phyloP scores from a whole-genome alignment of 2,888 invertebrate species.

The Parascotia fuliginaria region DNA sequence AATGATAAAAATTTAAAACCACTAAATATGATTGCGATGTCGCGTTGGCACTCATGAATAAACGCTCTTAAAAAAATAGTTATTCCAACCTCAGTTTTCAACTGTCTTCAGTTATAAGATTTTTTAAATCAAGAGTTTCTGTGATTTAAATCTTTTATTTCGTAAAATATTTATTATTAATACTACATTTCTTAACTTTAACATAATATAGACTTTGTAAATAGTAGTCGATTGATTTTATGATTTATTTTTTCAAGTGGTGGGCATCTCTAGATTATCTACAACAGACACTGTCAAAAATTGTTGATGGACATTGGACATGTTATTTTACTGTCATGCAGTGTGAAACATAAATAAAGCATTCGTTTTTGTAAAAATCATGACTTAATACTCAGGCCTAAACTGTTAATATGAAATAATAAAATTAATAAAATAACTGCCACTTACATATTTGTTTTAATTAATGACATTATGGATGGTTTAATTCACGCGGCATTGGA shows the following conservation, averaged over 20 bases:
- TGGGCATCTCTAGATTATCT: slow-evolving; percentile 36
- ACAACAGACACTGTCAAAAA: slow-evolving; percentile 70
- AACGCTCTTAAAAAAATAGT: too few species aligned
- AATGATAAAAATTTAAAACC: too few species aligned
- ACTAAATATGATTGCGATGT: too few species aligned
- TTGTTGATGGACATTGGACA: slow-evolving; percentile 81
- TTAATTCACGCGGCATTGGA: slow-evolving; percentile 86
- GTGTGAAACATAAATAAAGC: slow-evolving; percentile 86
- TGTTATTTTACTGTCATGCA: slow-evolving; percentile 85
- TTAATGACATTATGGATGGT: slow-evolving; percentile 85
- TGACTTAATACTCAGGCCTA: slow-evolving; percentile 83
- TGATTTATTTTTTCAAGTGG: not conserved
- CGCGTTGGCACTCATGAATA: too few species aligned
- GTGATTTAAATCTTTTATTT: too few species aligned
- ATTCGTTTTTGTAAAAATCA: slow-evolving; percentile 81
- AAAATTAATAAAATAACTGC: slow-evolving; percentile 71
- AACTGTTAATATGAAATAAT: slow-evolving; percentile 78
- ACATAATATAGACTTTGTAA: too few species aligned
- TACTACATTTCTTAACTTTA: too few species aligned
- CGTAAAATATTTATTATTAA: too few species aligned
- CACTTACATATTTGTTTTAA: slow-evolving; percentile 76
- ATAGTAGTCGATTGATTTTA: not conserved
- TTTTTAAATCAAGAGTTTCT: too few species aligned
- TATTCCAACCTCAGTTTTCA: too few species aligned
- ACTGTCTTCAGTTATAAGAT: too few species aligned